Conservation (phyloP, 1,140 invertebrate genomes). For the Argopecten irradians region DNA sequence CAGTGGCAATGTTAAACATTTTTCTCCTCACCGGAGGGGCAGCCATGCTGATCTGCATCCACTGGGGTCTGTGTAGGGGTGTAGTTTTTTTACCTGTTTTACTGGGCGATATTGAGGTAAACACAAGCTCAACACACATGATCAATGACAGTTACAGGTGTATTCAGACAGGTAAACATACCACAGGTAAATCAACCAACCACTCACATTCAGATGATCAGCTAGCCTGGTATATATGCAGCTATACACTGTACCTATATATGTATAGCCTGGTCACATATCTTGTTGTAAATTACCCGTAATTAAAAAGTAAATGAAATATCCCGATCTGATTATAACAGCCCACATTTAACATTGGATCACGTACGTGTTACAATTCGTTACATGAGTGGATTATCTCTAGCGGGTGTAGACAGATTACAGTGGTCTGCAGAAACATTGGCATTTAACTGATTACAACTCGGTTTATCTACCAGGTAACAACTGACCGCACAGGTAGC, state of each 20-base stretch:
- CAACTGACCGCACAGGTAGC: no score
- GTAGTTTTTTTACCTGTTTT: slow-evolving; percentile 23
- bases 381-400: background rate
- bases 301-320: background rate
- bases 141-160: slow-evolving; percentile 15
- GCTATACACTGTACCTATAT: background rate
- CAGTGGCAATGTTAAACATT: background rate
- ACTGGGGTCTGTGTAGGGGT: background rate
- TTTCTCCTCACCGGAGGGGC: slow-evolving; percentile 1
- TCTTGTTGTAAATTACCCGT: background rate
- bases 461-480: background rate
- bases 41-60: background rate
- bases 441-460: background rate
- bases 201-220: background rate
- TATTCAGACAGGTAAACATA: background rate
- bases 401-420: background rate
- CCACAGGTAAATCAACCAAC: background rate
- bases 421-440: background rate
- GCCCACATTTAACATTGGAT: background rate
- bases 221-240: background rate
- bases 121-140: slow-evolving; percentile 14
- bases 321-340: background rate
- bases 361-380: background rate
- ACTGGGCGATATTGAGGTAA: background rate
- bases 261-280: background rate